phyloP scores from a whole-genome alignment of 2,888 invertebrate genomes.

The Spatulosminthurus flaviceps region DNA sequence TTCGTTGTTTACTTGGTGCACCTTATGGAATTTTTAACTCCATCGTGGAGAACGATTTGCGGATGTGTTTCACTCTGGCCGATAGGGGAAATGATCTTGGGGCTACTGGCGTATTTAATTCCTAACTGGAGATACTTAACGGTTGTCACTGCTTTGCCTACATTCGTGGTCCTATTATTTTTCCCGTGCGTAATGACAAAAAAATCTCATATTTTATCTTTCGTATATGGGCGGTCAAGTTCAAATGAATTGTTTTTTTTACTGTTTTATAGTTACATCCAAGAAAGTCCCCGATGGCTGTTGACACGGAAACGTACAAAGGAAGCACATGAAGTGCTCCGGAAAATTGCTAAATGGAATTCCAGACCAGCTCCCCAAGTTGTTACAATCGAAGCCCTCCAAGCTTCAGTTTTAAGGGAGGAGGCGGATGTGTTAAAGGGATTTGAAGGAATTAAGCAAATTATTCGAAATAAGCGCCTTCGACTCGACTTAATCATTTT shows the following conservation, averaged over 20 bases:
- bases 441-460: conserved; percentile 38
- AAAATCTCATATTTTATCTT: too few species aligned
- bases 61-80: conserved; percentile 60
- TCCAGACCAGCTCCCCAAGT: conserved; percentile 40
- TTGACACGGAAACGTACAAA: conserved; percentile 54
- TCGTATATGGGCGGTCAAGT: too few species aligned
- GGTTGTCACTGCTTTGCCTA: conserved; percentile 50
- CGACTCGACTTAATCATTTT: conserved; percentile 42
- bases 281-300: conserved; percentile 59
- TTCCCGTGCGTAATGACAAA: conserved; percentile 48
- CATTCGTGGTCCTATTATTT: conserved; percentile 52
- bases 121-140: conserved; percentile 56
- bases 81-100: conserved; percentile 58
- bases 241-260: background rate
- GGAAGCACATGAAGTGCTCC: conserved; percentile 54
- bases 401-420: conserved; percentile 38
- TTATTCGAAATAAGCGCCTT: conserved; percentile 30
- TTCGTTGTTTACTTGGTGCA: conserved; percentile 59
- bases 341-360: conserved; percentile 58
- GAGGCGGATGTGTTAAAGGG: conserved; percentile 36
- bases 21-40: conserved; percentile 62
- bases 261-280: background rate
- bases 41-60: conserved; percentile 59
- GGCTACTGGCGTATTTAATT: conserved; percentile 52
- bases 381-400: conserved; percentile 51